Evolutionary conservation across 1,140 invertebrate genomes (phyloP).

Genomic region (Drosophila ficusphila): DNA sequence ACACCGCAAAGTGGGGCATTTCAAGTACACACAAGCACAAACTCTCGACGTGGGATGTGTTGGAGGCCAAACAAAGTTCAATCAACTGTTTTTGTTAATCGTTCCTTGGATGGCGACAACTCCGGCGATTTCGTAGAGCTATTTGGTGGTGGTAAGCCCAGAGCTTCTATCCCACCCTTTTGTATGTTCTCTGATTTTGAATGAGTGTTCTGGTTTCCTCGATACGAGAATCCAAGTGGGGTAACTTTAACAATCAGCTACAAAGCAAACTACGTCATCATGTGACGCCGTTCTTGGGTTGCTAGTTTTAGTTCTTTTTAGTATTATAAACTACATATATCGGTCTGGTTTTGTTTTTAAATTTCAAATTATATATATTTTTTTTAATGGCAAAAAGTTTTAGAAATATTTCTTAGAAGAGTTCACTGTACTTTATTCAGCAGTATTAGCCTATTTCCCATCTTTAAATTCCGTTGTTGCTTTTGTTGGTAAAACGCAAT

Average conservation of each 20-base stretch:
- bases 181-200: constrained; percentile 17
- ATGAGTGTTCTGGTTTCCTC: constrained; percentile 21
- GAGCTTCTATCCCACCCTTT: constrained; percentile 18
- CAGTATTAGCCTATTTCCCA: neutral
- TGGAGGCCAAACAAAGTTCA: constrained; percentile 60
- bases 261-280: constrained; percentile 44
- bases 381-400: too few relatives aligned
- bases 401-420: too few relatives aligned
- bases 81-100: constrained; percentile 63
- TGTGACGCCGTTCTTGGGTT: neutral
- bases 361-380: too few relatives aligned
- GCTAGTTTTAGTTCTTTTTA: neutral
- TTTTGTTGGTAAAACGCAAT: constrained; percentile 44
- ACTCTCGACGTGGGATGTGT: constrained; percentile 30
- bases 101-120: constrained; percentile 31
- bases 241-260: constrained; percentile 35
- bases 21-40: constrained; percentile 27
- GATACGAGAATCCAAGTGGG: constrained; percentile 13
- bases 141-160: constrained; percentile 10
- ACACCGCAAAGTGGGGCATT: constrained; percentile 57
- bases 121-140: neutral
- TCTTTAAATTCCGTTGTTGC: constrained; percentile 6
- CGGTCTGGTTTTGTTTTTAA: too few relatives aligned
- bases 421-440: neutral
- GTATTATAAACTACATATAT: too few relatives aligned